These are phyloP conservation scores for Lethenteron reissneri DNA, from an alignment of 2,113 vertebrate genomes.

Conservation along the genomic window DNA sequence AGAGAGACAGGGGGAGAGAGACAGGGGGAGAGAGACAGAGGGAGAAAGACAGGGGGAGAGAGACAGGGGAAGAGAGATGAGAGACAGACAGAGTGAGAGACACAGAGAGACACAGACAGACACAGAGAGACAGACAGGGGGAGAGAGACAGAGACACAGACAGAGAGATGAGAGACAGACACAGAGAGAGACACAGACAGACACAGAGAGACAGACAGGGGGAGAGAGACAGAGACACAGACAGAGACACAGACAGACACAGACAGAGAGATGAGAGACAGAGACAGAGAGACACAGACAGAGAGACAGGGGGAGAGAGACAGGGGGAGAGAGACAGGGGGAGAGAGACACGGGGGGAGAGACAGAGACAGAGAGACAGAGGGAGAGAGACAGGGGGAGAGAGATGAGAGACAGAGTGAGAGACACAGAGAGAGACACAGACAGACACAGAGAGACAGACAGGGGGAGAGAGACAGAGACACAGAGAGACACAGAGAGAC, in stretches of 20 bases:
- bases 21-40: too few relatives aligned
- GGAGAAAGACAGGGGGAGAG: background rate
- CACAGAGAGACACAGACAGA: background rate
- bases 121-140: background rate
- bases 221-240: background rate
- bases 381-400: background rate
- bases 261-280: background rate
- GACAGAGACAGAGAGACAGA: background rate
- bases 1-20: background rate
- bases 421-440: background rate
- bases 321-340: background rate
- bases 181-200: background rate
- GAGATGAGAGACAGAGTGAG: background rate
- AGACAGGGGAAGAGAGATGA: background rate
- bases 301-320: too few relatives aligned
- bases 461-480: background rate
- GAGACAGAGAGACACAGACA: background rate
- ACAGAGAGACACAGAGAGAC: background rate
- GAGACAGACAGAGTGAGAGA: background rate
- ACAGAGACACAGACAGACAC: too few relatives aligned
- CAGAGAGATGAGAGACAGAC: background rate
- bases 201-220: too few relatives aligned
- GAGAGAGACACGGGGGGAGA: background rate
- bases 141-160: background rate
- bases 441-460: background rate